Base-by-base conservation (phyloP, 2,888 invertebrate genomes). In the Cerastis rubricosa region DNA sequence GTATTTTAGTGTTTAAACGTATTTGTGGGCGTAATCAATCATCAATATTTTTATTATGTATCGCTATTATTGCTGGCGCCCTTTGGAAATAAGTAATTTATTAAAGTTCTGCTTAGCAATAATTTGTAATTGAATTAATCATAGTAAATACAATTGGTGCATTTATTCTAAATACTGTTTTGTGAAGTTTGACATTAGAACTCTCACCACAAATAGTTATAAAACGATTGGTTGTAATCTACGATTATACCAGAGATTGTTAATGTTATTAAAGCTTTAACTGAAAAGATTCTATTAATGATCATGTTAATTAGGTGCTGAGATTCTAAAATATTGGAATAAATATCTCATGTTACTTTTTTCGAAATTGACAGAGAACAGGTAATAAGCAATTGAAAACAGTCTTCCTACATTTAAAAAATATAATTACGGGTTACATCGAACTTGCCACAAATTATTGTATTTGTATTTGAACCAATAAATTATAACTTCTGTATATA, bases 71-170 rank as follows among this genome's bases (percentile, higher is more conserved):
- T 64, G 57, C 57, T 68, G 47, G 63, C 63, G 47, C 45, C 43
- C 9, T 35, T 63, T 67, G 67, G 6, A 71, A 64, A 59, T 76
- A 67, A 72, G 65, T 73, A 63, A 68, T 76, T 85, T 76, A 76
- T 82, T 73, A 14, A 71, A 74, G 5, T 66, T 61, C 43, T 61
- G 40, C 47, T 66, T 59, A 76, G 43, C 57, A 70, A 66, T 85
- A 54, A 57, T 63, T 69, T 19, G n/a, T 79, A 40, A 71, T 74
- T 47, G 9, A 71, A 65, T 61, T 69, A 66, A 54, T 65, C 9
- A 49, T 51, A 45, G 22, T 63, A 14, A 71, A 59, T 69, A 67
- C 40, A 71, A 78, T 68, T 85, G 77, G 67, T 85, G 83, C 83
- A 73, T 72, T 73, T 82, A 72, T 61, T 76, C 11, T 40, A 45